A percentile compares a stretch with the other conserved stretches of the same genome.
These are phyloP conservation scores for Fukomys damarensis DNA, from an alignment of 2,113 vertebrate species.

Conservation along the genomic window DNA sequence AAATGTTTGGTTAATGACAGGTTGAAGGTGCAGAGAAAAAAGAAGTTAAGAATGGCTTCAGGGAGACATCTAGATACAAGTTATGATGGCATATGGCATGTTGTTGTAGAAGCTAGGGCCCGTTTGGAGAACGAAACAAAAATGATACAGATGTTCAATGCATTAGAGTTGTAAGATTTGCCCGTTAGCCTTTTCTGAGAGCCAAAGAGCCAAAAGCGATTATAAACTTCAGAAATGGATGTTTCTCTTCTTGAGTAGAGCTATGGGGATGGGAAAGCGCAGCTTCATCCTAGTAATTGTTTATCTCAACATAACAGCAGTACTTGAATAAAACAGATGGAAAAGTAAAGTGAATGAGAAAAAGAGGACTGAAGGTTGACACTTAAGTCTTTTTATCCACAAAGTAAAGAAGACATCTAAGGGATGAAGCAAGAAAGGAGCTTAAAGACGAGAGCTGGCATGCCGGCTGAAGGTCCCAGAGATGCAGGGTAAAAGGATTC, in stretches of 20 bases:
- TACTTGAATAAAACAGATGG: neutral
- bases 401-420: conserved; percentile 15
- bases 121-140: neutral
- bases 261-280: no score
- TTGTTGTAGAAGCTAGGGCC: neutral
- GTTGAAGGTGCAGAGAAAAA: neutral
- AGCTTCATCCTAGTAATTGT: neutral
- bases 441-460: neutral
- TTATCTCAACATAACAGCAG: neutral
- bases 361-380: neutral
- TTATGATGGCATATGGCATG: no score
- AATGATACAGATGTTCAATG: neutral
- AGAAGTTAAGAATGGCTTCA: neutral
- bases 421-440: neutral
- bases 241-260: neutral
- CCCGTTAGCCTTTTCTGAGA: neutral
- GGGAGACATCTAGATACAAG: neutral
- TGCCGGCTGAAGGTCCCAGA: neutral
- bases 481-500: neutral
- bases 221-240: neutral
- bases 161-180: neutral
- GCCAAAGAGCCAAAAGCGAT: neutral
- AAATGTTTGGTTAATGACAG: neutral
- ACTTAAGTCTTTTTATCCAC: neutral
- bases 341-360: neutral